A percentile compares a stretch with the other conserved stretches of the same genome.
Conservation (phyloP, 2,888 invertebrate species). For the Subacronicta megacephala region DNA sequence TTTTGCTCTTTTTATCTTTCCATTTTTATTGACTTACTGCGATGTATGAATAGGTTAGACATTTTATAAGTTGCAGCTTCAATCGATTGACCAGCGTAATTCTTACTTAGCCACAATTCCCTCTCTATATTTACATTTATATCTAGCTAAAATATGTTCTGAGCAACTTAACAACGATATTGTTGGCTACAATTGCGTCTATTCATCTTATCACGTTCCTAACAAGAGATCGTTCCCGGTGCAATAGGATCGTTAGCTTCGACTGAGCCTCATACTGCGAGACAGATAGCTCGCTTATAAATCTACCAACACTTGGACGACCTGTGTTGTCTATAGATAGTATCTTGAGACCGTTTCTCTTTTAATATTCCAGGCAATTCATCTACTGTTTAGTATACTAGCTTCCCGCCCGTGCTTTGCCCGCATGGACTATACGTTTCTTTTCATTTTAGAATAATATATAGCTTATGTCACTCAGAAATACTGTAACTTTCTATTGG, state of each 20-base stretch:
- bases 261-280: slow-evolving; percentile 42
- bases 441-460: too few species aligned
- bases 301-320: slow-evolving; percentile 16
- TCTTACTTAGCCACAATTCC: too few species aligned
- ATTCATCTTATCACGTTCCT: slow-evolving; percentile 32
- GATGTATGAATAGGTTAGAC: too few species aligned
- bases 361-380: slow-evolving; percentile 12
- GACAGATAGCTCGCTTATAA: slow-evolving; percentile 24
- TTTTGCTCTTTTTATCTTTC: too few species aligned
- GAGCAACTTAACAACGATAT: slow-evolving; percentile 10
- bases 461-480: too few species aligned
- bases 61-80: too few species aligned
- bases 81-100: too few species aligned
- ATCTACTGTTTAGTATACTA: slow-evolving; percentile 9
- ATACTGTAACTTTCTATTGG: too few species aligned
- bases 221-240: slow-evolving; percentile 9
- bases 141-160: not conserved
- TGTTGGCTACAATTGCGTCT: slow-evolving; percentile 16
- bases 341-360: slow-evolving; percentile 4
- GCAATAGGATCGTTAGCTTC: slow-evolving; percentile 28
- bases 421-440: too few species aligned
- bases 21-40: too few species aligned
- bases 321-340: slow-evolving; percentile 10
- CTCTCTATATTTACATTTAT: not conserved
- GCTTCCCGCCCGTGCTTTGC: too few species aligned